phyloP scores from a whole-genome alignment of 92 coral and sea anemone genomes.

The Heteractis magnifica region DNA sequence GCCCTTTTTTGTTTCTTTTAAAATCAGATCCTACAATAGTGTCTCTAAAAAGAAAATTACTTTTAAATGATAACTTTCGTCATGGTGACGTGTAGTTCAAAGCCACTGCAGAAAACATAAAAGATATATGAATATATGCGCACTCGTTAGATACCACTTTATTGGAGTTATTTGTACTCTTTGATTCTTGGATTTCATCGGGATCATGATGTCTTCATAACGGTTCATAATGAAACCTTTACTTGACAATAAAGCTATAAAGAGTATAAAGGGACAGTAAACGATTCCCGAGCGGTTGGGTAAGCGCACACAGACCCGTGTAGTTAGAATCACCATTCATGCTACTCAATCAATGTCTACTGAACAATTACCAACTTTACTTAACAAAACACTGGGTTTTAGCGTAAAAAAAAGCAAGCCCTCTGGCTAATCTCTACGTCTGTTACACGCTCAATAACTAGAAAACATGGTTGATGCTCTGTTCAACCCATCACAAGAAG shows the following conservation, averaged over 20 bases:
- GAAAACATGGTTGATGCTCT: not conserved
- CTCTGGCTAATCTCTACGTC: not conserved
- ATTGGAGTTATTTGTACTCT: not conserved
- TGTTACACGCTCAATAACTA: not conserved
- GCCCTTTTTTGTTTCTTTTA: slow-evolving; percentile 1
- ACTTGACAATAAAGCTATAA: slow-evolving; percentile 12
- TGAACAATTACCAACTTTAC: slow-evolving; percentile 1
- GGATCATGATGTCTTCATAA: not conserved
- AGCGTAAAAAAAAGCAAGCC: slow-evolving; percentile 1
- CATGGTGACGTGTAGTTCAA: slow-evolving; percentile 11
- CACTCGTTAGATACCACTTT: not conserved
- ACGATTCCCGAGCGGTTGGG: not conserved
- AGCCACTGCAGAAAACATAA: not conserved
- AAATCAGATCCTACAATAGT: slow-evolving; percentile 7
- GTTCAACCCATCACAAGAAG: not conserved
- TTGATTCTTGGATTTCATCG: not conserved
- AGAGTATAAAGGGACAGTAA: not conserved
- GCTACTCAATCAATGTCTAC: slow-evolving; percentile 5
- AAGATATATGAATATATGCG: not conserved
- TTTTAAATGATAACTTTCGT: slow-evolving; percentile 6
- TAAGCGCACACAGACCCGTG: not conserved
- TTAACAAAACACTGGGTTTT: not conserved
- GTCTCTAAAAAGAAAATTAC: slow-evolving; percentile 10
- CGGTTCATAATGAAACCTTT: not conserved
- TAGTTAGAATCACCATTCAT: not conserved